These are phyloP conservation scores for Lates calcarifer DNA, from an alignment of 2,113 vertebrate species.

Conservation along the genomic window DNA sequence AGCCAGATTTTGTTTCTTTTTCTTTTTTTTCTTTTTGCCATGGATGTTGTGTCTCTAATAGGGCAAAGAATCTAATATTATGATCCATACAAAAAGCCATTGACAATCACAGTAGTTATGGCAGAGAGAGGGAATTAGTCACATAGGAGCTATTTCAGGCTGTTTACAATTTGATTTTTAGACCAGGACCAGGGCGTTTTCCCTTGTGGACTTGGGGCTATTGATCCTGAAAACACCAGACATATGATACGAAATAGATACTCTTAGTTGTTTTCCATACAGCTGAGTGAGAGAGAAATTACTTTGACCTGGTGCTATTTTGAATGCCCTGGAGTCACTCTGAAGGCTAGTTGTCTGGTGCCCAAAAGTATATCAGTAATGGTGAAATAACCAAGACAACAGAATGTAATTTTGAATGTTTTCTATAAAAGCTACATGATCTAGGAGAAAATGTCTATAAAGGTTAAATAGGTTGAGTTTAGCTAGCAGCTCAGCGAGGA, in stretches of 20 bases:
- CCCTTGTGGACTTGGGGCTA: constrained; percentile 64
- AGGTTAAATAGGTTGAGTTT: too few species aligned
- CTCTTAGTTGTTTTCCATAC: constrained; percentile 52
- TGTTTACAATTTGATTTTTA: constrained; percentile 75
- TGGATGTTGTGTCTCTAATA: constrained; percentile 62
- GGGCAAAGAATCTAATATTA: constrained; percentile 72
- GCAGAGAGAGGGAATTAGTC: constrained; percentile 71
- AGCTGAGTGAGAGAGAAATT: constrained; percentile 55
- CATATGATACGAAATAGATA: constrained; percentile 79
- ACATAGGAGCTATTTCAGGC: constrained; percentile 71
- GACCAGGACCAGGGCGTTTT: constrained; percentile 59
- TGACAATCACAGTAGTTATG: constrained; percentile 61
- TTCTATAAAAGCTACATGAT: not conserved
- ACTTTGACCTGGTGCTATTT: constrained; percentile 66
- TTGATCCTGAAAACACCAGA: constrained; percentile 74
- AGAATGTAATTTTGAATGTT: not conserved
- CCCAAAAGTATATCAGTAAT: constrained; percentile 14
- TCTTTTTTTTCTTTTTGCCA: not conserved
- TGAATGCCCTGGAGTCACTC: constrained; percentile 35
- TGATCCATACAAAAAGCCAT: constrained; percentile 65
- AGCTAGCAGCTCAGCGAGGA: not conserved
- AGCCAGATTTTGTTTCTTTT: constrained; percentile 27
- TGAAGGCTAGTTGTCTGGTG: constrained; percentile 15
- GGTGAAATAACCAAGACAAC: constrained; percentile 3
- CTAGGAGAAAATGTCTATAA: not conserved